Evolutionary conservation across 2,113 vertebrate genomes (phyloP).

Genomic region (Nymphicus hollandicus): DNA sequence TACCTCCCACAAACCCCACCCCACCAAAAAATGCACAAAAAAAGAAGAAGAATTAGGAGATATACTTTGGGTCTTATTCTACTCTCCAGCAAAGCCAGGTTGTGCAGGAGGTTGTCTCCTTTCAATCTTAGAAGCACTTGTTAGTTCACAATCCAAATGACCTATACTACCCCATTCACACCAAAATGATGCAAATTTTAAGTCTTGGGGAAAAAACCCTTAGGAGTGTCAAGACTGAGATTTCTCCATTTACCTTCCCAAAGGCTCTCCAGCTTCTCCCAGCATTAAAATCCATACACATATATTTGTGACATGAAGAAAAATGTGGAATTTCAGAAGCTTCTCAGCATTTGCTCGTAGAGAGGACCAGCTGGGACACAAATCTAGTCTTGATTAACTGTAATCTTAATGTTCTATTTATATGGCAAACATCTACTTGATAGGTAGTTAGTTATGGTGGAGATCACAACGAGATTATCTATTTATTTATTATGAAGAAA

Average conservation of each 20-base stretch:
- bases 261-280: not conserved
- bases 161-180: not conserved
- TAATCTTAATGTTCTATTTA: not conserved
- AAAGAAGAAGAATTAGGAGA: not conserved
- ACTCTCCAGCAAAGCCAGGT: not conserved
- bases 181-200: not conserved
- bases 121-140: not conserved
- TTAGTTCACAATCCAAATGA: not conserved
- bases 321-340: not conserved
- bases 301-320: not conserved
- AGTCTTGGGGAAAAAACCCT: not conserved
- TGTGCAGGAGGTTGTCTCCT: not conserved
- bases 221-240: not conserved
- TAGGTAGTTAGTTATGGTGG: not conserved
- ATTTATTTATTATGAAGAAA: not conserved
- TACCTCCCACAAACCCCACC: accelerated
- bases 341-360: not conserved
- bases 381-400: not conserved
- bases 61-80: not conserved
- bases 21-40: not conserved
- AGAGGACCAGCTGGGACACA: not conserved
- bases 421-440: not conserved
- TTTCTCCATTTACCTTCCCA: not conserved
- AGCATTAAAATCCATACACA: not conserved
- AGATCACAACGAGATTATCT: not conserved